Conservation (phyloP, 1,140 invertebrate species). For the Neuroterus valhalla region DNA sequence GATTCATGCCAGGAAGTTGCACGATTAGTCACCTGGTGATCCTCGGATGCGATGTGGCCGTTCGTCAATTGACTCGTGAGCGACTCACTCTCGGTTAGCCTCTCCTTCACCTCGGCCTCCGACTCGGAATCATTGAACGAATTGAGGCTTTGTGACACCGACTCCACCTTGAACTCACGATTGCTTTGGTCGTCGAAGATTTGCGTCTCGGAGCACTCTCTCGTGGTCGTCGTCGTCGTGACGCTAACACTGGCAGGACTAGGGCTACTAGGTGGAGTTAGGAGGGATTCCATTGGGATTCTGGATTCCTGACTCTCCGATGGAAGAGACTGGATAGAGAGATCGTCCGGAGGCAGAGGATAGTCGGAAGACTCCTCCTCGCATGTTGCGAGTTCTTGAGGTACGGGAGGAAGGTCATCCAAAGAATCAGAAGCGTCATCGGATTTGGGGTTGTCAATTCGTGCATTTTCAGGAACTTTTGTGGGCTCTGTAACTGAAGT, state of each 20-base stretch:
- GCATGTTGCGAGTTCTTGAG: conserved; percentile 9
- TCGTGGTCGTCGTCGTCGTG: conserved; percentile 52
- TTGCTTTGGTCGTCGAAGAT: conserved; percentile 52
- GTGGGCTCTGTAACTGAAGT: not conserved
- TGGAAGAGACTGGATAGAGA: conserved; percentile 43
- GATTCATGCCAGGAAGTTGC: conserved; percentile 68
- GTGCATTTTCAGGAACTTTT: not conserved
- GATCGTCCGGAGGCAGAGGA: conserved; percentile 54
- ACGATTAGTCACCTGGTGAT: conserved; percentile 72
- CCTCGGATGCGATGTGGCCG: conserved; percentile 50
- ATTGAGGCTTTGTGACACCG: conserved; percentile 54
- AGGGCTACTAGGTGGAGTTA: conserved; percentile 58
- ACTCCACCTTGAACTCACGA: conserved; percentile 56
- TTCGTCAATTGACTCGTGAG: conserved; percentile 56
- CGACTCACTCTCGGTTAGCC: conserved; percentile 53
- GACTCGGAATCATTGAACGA: conserved; percentile 57
- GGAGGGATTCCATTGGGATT: conserved; percentile 48
- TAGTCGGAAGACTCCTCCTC: conserved; percentile 38
- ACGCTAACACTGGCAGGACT: conserved; percentile 42
- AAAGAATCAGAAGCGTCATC: conserved; percentile 32
- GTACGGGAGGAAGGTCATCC: conserved; percentile 43
- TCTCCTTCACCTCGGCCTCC: conserved; percentile 61
- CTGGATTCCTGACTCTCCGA: conserved; percentile 5
- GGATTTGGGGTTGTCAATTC: conserved; percentile 8
- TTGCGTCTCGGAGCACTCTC: conserved; percentile 54